These are phyloP conservation scores for Elysia chlorotica DNA, from an alignment of 1,140 invertebrate genomes.

Conservation along the genomic window DNA sequence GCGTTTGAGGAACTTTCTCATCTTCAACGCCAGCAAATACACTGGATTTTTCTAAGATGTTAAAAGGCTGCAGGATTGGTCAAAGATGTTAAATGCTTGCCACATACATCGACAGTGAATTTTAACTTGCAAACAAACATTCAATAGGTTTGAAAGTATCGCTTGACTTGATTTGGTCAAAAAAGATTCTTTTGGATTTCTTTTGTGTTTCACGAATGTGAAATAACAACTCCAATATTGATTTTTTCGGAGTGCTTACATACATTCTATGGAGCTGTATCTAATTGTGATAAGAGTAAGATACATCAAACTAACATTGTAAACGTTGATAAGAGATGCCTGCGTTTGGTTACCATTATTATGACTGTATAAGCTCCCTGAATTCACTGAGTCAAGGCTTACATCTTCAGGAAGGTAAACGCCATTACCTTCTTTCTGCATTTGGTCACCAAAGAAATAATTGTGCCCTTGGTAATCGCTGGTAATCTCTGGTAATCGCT, in stretches of 20 bases:
- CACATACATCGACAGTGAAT: neutral
- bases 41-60: neutral
- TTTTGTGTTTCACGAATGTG: neutral
- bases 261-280: too few species aligned
- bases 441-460: too few species aligned
- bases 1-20: neutral
- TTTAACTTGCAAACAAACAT: neutral
- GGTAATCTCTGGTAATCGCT: neutral
- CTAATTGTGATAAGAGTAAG: neutral
- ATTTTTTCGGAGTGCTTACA: too few species aligned
- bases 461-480: neutral
- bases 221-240: neutral
- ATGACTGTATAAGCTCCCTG: neutral
- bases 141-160: neutral
- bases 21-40: neutral
- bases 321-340: too few species aligned
- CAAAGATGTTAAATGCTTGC: neutral
- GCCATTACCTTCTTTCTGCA: neutral
- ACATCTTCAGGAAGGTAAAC: neutral
- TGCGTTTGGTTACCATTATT: neutral
- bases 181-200: neutral
- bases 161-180: too few species aligned
- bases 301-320: too few species aligned
- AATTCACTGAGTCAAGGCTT: neutral
- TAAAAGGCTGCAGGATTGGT: neutral